Base-by-base conservation (phyloP, 1,140 invertebrate genomes). In the Dryas iulia region DNA sequence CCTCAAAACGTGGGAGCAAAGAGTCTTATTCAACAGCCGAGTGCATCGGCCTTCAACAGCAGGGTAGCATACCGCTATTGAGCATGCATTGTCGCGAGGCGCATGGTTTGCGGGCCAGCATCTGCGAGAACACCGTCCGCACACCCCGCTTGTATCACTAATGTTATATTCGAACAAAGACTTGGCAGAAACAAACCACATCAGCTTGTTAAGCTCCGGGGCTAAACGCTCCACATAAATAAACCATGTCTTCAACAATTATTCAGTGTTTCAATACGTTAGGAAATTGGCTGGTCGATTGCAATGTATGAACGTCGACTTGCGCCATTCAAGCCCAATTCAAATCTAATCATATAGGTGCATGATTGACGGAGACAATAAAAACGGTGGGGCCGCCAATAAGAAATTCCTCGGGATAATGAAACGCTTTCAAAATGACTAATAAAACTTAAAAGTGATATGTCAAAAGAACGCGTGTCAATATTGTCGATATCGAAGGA, bases 231-330 rank as follows among this genome's bases (percentile, higher is more conserved):
- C 54, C 70, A 59, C 74, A 73, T 87, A 86, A 86, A 87, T 87
- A 90, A n/a, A n/a, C n/a, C 87, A 84, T 84, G 86, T 89, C 86
- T 82, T 86, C 81, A 83, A 80, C 86, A 87, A 89, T 91, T 79
- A 86, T 79, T 78, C 79, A 77, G 82, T 76, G 69, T 72, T 78
- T 83, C 77, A 82, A 89, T 87, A 84, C 79, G 79, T 78, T 73
- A 84, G 83, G 83, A 89, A 82, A 84, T 82, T 81, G 71, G 68
- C 70, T 72, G 77, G 56, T 53, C 62, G 66, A 74, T 78, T 74
- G 74, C 76, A 76, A 72, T 70, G 64, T 31, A 31, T 60, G 69
- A 78, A 73, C 72, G 71, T 71, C 73, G 79, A 83, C 86, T 28
- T 72, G 57, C 69, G 31, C 59, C 54, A 33, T 47, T 63, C 54